Evolutionary conservation across 2,797 vertebrate genomes (phyloP), one percentile per base, ranked within the genome.

Genomic region (Spinus olivaceus): DNA sequence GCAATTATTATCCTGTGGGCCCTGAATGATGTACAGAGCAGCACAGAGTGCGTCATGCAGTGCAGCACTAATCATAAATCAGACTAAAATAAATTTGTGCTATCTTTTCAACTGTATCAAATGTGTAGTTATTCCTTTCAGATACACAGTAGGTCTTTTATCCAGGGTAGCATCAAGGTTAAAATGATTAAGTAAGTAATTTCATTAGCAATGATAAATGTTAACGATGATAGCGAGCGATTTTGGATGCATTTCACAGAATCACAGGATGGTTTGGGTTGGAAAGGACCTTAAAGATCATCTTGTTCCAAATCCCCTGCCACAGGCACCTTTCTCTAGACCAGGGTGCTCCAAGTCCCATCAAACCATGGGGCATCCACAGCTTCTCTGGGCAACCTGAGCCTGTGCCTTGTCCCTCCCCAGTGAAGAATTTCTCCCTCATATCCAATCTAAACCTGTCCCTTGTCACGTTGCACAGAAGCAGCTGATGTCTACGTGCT

Each of bases 161-260:
- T 94, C 88, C 90, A 90, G 92, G 83, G 63, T 69, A 97, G 90
- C 71, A 94, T 91, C 95, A 95, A 92, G 91, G 91, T 97, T 96
- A 97, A 97, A 94, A 96, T 90, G 79, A 96, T 95, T 96, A 92
- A 79, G 78, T 90, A 89, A 92, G 73, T 94, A 96, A 96, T 96
- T 96, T 95, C 90, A 95, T 92, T 90, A 91, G 92, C 76, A 79
- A 92, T 94, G 94, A 97, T 95, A 95, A 94, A 93, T 92, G 92
- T 89, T 94, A 96, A 92, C 1, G 3, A 81, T 67, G 83, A 66
- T 69, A 81, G 76, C 90, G 78, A 91, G 72, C 17, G 60, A 90
- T 65, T 89, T 84, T 53, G 41, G 84, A 92, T 88, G 47, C 86
- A 89, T 96, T 90, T 93, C 88, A 84, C 2, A 42, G 60, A 79